Evolutionary conservation across 2,888 invertebrate species (phyloP), one percentile per base, ranked within the genome.

Genomic region (Heliothis peltigera): DNA sequence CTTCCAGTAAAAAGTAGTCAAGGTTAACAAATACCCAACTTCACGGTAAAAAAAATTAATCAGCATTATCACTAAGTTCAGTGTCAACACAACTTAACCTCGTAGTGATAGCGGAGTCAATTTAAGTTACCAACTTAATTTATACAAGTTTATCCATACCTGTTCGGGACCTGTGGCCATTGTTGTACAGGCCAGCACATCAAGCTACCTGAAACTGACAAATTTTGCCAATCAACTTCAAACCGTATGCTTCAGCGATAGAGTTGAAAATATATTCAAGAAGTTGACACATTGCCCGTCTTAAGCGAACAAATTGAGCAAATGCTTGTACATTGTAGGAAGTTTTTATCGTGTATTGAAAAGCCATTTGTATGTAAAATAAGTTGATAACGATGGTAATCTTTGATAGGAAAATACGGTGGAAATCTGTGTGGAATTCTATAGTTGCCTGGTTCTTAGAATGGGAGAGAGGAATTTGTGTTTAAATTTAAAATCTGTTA

Each of bases 71-170:
- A 12, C 12, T 10, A 3, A 32, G 3, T 49, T 47, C 43, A 5
- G 48, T 74, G 46, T 54, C 46, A 3, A 56, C 12, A 39, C 32
- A 73, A 75, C 84, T 80, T 81, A 79, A 84, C 67, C 56, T 28
- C 56, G 53, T 66, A 77, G 75, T 83, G 87, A 86, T 88, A 89
- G 83, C 80, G 56, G 76, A 91, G 89, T 89, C 89, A 90, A 91
- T 91, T 90, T 90, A 89, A 90, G 86, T 91, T 91, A 66, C 78
- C 81, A 88, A 91, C 84, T 90, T 87, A 89, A 89, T 90, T 90
- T 87, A 87, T 80, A 84, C 84, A 90, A 89, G 83, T 89, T 74
- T 87, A 64, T 58, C 75, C 79, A 85, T 89, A 87, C 86, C 86
- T 87, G 90, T 65, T 79, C 71, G 5, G 62, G 83, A 83, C 81